phyloP scores from a whole-genome alignment of 2,797 vertebrate species.

The Phylloscopus collybita region DNA sequence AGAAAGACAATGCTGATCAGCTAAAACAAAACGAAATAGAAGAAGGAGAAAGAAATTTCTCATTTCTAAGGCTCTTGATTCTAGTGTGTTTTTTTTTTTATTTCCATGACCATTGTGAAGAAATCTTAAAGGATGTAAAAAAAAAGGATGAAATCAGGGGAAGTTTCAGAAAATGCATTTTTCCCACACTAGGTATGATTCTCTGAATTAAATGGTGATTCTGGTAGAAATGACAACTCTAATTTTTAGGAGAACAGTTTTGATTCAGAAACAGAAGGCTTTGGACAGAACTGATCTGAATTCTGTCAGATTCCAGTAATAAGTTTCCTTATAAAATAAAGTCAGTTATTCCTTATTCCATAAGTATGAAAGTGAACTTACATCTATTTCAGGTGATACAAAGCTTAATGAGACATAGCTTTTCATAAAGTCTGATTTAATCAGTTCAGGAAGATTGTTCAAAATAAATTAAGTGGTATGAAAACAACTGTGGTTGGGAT shows the following conservation, averaged over 20 bases:
- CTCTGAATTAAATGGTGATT: not conserved
- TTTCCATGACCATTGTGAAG: not conserved
- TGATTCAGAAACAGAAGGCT: not conserved
- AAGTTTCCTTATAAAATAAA: not conserved
- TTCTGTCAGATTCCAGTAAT: not conserved
- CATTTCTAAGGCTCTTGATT: not conserved
- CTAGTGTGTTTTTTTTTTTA: not conserved
- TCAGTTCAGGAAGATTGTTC: not conserved
- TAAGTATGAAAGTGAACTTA: not conserved
- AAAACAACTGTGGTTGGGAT: not conserved
- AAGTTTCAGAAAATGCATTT: not conserved
- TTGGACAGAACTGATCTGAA: not conserved
- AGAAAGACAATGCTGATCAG: not conserved
- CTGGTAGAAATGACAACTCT: not conserved
- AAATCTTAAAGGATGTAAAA: not conserved
- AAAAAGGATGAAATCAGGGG: fast-evolving
- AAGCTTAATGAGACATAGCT: not conserved
- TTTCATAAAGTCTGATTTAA: not conserved
- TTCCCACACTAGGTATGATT: not conserved
- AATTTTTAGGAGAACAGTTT: not conserved
- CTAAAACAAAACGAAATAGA: not conserved
- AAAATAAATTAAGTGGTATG: not conserved
- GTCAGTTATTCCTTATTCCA: not conserved
- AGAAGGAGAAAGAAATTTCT: not conserved
- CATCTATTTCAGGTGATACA: not conserved